phyloP scores from a whole-genome alignment of 2,113 vertebrate species.

The Scomber japonicus region DNA sequence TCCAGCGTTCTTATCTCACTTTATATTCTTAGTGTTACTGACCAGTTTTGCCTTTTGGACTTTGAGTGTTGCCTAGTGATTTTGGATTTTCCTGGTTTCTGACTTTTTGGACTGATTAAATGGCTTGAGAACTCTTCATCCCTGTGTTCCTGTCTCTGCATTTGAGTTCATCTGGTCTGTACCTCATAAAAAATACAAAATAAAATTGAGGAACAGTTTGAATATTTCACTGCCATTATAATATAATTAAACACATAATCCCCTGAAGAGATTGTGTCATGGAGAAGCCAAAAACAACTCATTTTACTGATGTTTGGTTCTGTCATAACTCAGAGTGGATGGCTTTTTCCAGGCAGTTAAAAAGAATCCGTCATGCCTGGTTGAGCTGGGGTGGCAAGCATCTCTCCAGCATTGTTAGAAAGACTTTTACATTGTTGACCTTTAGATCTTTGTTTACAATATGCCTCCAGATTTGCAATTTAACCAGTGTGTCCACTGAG shows the following conservation, averaged over 20 bases:
- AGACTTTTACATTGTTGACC: constrained; percentile 28
- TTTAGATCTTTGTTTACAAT: constrained; percentile 40
- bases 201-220: not conserved
- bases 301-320: not conserved
- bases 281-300: not conserved
- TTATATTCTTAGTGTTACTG: too few species aligned
- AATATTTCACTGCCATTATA: not conserved
- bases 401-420: not conserved
- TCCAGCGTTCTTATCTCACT: too few species aligned
- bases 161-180: too few species aligned
- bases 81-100: too few species aligned
- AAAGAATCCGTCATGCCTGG: not conserved
- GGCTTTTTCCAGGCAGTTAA: not conserved
- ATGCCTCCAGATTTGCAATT: constrained; percentile 18
- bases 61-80: too few species aligned
- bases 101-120: too few species aligned
- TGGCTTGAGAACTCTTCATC: too few species aligned
- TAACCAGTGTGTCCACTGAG: not conserved
- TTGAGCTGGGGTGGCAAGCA: not conserved
- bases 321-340: not conserved
- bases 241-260: not conserved
- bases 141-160: too few species aligned
- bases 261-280: not conserved
- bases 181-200: too few species aligned
- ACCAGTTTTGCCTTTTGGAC: too few species aligned